Percentiles rank a stretch among this genome's conserved stretches.
Conservation (phyloP, 2,888 invertebrate genomes). For the Halictus quadricinctus region DNA sequence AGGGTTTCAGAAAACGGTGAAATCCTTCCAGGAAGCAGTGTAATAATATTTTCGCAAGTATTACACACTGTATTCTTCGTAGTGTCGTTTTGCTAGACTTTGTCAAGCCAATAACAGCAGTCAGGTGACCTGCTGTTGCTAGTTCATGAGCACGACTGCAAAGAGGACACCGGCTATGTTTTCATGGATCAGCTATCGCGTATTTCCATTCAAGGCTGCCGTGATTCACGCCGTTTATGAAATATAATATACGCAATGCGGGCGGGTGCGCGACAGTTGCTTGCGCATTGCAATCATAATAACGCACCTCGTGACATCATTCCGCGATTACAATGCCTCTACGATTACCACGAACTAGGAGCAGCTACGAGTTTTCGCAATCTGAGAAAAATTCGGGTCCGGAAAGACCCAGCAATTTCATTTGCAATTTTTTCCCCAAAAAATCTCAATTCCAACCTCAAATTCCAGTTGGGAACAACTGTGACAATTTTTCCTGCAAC, state of each 20-base stretch:
- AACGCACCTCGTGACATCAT: conserved; percentile 17
- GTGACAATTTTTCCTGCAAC: not conserved
- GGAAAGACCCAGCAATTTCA: conserved; percentile 39
- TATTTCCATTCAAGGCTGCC: conserved; percentile 45
- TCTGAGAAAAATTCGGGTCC: conserved; percentile 61
- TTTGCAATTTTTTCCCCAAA: not conserved
- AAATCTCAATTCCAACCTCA: too few species aligned
- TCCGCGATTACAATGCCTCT: conserved; percentile 43
- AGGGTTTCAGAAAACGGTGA: not conserved
- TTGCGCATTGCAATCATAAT: conserved; percentile 23
- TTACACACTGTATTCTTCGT: not conserved
- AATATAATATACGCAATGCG: conserved; percentile 40
- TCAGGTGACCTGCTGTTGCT: not conserved
- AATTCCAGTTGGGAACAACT: not conserved
- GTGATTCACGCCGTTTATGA: conserved; percentile 54
- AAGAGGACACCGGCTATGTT: conserved; percentile 18
- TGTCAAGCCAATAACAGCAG: not conserved
- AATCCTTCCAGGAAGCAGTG: not conserved
- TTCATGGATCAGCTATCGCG: conserved; percentile 35
- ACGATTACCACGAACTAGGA: conserved; percentile 15
- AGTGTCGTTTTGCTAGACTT: not conserved
- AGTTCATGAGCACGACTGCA: conserved; percentile 1
- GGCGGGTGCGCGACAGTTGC: conserved; percentile 24
- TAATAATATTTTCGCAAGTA: not conserved
- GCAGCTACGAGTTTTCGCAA: conserved; percentile 50